These are phyloP conservation scores for Luffia ferchaultella DNA, from an alignment of 2,888 invertebrate genomes.

Conservation along the genomic window DNA sequence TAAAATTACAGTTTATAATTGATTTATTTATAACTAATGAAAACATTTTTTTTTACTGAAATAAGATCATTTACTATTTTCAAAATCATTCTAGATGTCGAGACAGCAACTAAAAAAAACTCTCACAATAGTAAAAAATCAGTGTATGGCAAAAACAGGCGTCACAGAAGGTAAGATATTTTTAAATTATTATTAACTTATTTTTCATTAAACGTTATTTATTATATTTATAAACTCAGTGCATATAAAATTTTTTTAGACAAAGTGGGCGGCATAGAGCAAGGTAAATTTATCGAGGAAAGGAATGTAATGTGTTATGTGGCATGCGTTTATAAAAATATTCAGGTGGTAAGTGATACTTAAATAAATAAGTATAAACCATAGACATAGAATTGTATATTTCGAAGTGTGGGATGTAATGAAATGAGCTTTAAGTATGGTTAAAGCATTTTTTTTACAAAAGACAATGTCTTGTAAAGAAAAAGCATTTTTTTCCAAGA, in stretches of 20 bases:
- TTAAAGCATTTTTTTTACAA: too few relatives aligned
- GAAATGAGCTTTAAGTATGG: too few relatives aligned
- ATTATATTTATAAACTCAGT: not conserved
- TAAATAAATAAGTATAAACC: too few relatives aligned
- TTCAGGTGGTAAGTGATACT: constrained; percentile 39
- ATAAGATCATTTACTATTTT: too few relatives aligned
- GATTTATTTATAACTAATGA: too few relatives aligned
- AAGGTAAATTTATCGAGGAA: constrained; percentile 40
- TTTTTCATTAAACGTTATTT: not conserved
- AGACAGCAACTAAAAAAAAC: constrained; percentile 68
- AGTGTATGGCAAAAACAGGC: constrained; percentile 67
- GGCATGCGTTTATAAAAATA: constrained; percentile 36
- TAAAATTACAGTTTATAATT: too few relatives aligned
- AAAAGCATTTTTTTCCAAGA: too few relatives aligned
- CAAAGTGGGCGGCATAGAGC: constrained; percentile 37
- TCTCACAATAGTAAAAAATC: constrained; percentile 63
- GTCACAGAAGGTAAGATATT: constrained; percentile 52
- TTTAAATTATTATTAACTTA: not conserved
- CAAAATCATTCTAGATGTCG: too few relatives aligned
- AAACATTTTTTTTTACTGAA: too few relatives aligned
- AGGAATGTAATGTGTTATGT: constrained; percentile 44
- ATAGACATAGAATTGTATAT: too few relatives aligned
- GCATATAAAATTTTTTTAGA: constrained; percentile 24
- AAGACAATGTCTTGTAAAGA: too few relatives aligned
- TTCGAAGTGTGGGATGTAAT: too few relatives aligned